A percentile compares a stretch with the other conserved stretches of the same genome.
Evolutionary conservation across 2,888 invertebrate genomes (phyloP).

Genomic region (Acanthosepion lycidas): DNA sequence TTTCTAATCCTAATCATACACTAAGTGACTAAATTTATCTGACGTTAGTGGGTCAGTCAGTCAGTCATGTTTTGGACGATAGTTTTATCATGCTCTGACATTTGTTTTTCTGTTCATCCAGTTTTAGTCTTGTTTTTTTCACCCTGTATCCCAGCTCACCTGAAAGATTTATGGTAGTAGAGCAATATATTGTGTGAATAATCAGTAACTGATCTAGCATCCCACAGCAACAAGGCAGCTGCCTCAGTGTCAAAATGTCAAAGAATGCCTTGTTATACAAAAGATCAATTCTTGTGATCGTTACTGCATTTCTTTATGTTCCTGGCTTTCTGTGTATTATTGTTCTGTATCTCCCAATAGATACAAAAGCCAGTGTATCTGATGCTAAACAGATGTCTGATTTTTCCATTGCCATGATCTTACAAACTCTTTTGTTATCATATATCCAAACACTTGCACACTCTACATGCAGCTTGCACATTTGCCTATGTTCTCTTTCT

Average conservation of each 20-base stretch:
- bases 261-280: background rate
- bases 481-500: background rate
- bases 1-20: too few relatives aligned
- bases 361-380: slow-evolving; percentile 20
- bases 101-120: background rate
- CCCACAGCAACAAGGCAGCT: slow-evolving; percentile 33
- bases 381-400: slow-evolving; percentile 33
- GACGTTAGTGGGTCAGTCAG: background rate
- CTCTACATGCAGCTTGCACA: background rate
- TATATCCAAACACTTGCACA: background rate
- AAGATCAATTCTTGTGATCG: slow-evolving; percentile 5
- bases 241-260: slow-evolving; percentile 2
- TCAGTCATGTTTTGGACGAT: background rate
- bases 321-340: background rate
- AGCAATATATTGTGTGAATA: slow-evolving; percentile 4
- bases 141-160: background rate
- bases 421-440: slow-evolving; percentile 20
- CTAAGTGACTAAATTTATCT: background rate
- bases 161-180: background rate
- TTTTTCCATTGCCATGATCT: slow-evolving; percentile 6
- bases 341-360: background rate
- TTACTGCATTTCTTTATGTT: slow-evolving; percentile 6
- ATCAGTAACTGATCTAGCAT: background rate
- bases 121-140: background rate
- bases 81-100: background rate